Conservation (phyloP, 2,113 vertebrate genomes). For the Vulpes vulpes region DNA sequence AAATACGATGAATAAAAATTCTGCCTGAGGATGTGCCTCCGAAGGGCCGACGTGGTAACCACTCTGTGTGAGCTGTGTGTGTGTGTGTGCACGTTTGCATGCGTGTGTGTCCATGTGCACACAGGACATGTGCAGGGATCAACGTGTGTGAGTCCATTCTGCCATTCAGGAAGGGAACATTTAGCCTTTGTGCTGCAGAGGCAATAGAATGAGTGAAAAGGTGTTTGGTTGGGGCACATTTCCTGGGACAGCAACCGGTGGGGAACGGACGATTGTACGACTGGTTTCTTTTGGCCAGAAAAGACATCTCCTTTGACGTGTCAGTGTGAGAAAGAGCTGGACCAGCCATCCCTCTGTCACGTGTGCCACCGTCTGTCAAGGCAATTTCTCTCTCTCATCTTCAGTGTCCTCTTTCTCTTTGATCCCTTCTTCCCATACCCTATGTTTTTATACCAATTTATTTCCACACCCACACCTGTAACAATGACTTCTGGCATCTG, state of each 20-base stretch:
- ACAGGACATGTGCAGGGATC: background rate
- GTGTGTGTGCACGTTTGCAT: background rate
- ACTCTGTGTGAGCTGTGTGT: background rate
- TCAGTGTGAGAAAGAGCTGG: background rate
- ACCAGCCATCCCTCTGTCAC: too few relatives aligned
- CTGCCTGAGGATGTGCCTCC: background rate
- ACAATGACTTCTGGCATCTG: rapidly evolving
- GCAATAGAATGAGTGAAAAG: too few relatives aligned
- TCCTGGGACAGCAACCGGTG: background rate
- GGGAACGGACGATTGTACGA: rapidly evolving
- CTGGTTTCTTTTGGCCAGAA: background rate
- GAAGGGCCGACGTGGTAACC: background rate
- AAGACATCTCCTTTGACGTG: rapidly evolving
- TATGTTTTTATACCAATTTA: rapidly evolving
- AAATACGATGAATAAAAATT: background rate
- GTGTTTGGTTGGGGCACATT: background rate
- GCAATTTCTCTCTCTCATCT: rapidly evolving
- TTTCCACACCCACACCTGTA: background rate
- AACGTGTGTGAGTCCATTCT: background rate
- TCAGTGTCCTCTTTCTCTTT: background rate
- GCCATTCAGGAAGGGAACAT: background rate
- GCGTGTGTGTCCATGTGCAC: background rate
- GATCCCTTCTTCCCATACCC: background rate
- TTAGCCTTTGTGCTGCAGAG: rapidly evolving
- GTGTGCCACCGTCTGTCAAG: rapidly evolving